A percentile compares a stretch with the other conserved stretches of the same genome.
Evolutionary conservation across 1,140 invertebrate genomes (phyloP).

Genomic region (Nephila pilipes): DNA sequence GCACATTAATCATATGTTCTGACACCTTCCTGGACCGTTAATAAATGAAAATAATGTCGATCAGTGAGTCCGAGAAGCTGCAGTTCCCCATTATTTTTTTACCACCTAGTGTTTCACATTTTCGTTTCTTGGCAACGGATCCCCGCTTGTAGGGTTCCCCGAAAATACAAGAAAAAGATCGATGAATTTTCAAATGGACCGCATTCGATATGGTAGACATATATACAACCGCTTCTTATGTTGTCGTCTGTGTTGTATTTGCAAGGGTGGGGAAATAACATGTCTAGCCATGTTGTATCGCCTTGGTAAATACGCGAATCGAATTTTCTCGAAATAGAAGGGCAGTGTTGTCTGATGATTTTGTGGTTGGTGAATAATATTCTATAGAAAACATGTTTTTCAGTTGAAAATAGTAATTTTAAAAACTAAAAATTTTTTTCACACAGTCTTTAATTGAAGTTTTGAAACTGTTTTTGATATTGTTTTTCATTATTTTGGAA

Average conservation of each 20-base stretch:
- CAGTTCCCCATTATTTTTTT: background rate
- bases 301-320: too few relatives aligned
- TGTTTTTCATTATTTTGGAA: too few relatives aligned
- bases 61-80: background rate
- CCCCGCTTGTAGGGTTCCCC: background rate
- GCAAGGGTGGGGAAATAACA: background rate
- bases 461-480: too few relatives aligned
- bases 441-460: too few relatives aligned
- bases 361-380: too few relatives aligned
- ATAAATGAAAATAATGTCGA: conserved; percentile 27
- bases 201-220: background rate
- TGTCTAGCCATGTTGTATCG: background rate
- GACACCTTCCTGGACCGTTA: conserved; percentile 15
- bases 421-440: too few relatives aligned
- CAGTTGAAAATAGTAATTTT: too few relatives aligned
- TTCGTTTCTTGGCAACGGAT: conserved; percentile 7
- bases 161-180: background rate
- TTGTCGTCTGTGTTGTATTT: too few relatives aligned
- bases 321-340: too few relatives aligned
- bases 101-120: conserved; percentile 29
- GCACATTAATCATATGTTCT: conserved; percentile 12
- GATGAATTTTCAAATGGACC: conserved; percentile 2
- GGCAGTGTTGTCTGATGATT: too few relatives aligned
- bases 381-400: too few relatives aligned
- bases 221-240: too few relatives aligned